A percentile compares a stretch with the other conserved stretches of the same genome.
phyloP scores from a whole-genome alignment of 2,888 invertebrate species.

The Ichneumoninae sp. region DNA sequence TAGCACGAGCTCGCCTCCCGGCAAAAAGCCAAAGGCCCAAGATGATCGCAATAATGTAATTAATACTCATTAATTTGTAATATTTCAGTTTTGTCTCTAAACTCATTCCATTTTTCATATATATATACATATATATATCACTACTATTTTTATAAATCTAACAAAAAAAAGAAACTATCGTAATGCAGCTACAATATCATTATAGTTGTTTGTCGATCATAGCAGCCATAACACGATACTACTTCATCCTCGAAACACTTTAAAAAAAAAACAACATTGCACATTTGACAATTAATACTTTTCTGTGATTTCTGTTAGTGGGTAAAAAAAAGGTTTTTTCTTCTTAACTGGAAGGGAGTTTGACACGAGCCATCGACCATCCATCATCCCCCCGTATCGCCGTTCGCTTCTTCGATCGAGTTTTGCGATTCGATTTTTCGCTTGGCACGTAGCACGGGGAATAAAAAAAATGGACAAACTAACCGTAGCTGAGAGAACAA shows the following conservation, averaged over 20 bases:
- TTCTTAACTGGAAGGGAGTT: conserved; percentile 66
- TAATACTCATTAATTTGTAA: conserved; percentile 82
- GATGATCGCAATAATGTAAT: conserved; percentile 83
- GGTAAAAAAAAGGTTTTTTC: conserved; percentile 42
- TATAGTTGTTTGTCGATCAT: conserved; percentile 71
- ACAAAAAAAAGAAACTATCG: conserved; percentile 51
- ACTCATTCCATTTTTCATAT: conserved; percentile 47
- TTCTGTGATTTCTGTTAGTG: conserved; percentile 50
- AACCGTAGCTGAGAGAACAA: background rate
- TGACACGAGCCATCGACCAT: conserved; percentile 69
- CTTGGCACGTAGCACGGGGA: background rate
- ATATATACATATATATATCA: conserved; percentile 62
- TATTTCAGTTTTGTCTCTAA: conserved; percentile 75
- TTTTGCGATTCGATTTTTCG: conserved; percentile 71
- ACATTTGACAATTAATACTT: conserved; percentile 18
- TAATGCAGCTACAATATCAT: conserved; percentile 64
- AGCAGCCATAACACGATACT: conserved; percentile 68
- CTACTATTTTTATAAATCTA: conserved; percentile 61
- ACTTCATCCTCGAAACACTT: conserved; percentile 61
- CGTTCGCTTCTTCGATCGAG: conserved; percentile 77
- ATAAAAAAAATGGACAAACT: background rate
- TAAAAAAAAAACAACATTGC: conserved; percentile 37
- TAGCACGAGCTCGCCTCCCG: conserved; percentile 83
- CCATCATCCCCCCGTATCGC: conserved; percentile 71
- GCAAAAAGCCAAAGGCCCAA: conserved; percentile 83